Conservation (phyloP, 2,888 invertebrate species). For the Cosmia pyralina region DNA sequence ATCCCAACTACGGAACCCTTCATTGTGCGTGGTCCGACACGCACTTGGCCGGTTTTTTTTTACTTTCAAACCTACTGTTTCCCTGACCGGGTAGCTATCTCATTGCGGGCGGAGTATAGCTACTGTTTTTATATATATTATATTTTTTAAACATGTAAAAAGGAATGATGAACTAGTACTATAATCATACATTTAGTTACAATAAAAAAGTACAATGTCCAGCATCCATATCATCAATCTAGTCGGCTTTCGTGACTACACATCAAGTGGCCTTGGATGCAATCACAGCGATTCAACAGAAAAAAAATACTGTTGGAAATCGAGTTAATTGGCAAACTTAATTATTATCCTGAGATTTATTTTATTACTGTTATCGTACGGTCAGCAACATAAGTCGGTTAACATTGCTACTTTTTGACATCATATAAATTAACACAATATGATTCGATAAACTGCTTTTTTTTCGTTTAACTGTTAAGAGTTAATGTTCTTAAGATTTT, state of each 20-base stretch:
- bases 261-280: constrained; percentile 32
- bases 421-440: too few relatives aligned
- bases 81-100: not conserved
- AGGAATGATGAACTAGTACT: not conserved
- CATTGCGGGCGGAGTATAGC: not conserved
- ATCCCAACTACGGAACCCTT: too few relatives aligned
- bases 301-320: constrained; percentile 23
- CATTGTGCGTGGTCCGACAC: too few relatives aligned
- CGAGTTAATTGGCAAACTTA: not conserved
- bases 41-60: too few relatives aligned
- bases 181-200: constrained; percentile 1
- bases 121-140: not conserved
- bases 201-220: constrained; percentile 13
- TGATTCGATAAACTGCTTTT: too few relatives aligned
- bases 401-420: too few relatives aligned
- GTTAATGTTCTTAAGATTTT: too few relatives aligned
- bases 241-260: constrained; percentile 25
- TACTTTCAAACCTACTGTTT: too few relatives aligned
- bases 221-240: constrained; percentile 28
- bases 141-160: not conserved
- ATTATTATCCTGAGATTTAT: not conserved
- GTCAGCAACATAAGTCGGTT: too few relatives aligned
- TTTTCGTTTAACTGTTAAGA: too few relatives aligned
- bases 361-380: not conserved
- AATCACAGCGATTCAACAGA: constrained; percentile 13